These are phyloP conservation scores for Parnassius apollo DNA, from an alignment of 2,888 invertebrate genomes.

Conservation along the genomic window DNA sequence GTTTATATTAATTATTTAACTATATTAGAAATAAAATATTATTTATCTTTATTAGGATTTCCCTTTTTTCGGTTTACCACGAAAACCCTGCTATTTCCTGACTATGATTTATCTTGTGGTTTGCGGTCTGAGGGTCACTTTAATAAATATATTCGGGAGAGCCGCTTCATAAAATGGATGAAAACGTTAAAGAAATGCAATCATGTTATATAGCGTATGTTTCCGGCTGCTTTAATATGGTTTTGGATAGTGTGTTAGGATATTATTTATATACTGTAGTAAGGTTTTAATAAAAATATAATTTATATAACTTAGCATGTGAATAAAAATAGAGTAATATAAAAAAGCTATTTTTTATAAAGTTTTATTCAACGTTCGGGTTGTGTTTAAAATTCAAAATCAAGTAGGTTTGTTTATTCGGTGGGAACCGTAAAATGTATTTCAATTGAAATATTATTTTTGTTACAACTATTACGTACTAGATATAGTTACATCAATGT, in stretches of 20 bases:
- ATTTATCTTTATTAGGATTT: constrained; percentile 42
- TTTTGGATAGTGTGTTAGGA: background rate
- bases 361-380: too few relatives aligned
- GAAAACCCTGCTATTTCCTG: constrained; percentile 66
- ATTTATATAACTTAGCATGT: too few relatives aligned
- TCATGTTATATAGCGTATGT: constrained; percentile 53
- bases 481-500: constrained; percentile 33
- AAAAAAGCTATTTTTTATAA: too few relatives aligned
- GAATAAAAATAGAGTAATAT: too few relatives aligned
- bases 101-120: constrained; percentile 77
- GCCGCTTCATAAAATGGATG: constrained; percentile 68
- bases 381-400: too few relatives aligned
- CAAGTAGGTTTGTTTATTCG: too few relatives aligned
- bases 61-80: constrained; percentile 65
- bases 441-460: background rate
- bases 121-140: constrained; percentile 76
- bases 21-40: too few relatives aligned
- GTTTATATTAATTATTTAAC: too few relatives aligned
- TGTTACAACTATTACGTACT: constrained; percentile 3
- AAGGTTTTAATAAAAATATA: too few relatives aligned
- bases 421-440: too few relatives aligned
- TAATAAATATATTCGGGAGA: constrained; percentile 78
- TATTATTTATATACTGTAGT: too few relatives aligned
- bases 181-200: constrained; percentile 63
- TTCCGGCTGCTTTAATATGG: constrained; percentile 24